Percentiles rank a stretch among this genome's conserved stretches.
phyloP scores from a whole-genome alignment of 2,113 vertebrate species.

The Leucopsar rothschildi region DNA sequence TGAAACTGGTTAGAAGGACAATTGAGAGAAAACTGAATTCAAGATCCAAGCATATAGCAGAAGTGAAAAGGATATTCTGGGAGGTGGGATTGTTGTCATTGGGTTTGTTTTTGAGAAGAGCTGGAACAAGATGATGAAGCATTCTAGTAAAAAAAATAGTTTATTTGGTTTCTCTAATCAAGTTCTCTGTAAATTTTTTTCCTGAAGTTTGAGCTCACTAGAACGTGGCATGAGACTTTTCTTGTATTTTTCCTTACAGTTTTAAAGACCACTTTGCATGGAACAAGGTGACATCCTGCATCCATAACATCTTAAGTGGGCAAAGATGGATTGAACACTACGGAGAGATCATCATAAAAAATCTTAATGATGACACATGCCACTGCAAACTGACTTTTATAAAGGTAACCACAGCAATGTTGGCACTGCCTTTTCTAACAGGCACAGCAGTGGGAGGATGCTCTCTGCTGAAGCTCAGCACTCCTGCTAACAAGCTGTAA shows the following conservation, averaged over 20 bases:
- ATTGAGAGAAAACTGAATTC: background rate
- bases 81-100: background rate
- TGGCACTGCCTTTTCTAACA: background rate
- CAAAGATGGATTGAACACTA: conserved; percentile 99
- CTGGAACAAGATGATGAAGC: background rate
- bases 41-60: background rate
- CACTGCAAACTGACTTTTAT: conserved; percentile 95
- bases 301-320: conserved; percentile 97
- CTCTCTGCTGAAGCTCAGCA: background rate
- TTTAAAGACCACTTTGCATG: conserved; percentile 93
- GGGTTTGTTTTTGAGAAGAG: background rate
- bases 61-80: background rate
- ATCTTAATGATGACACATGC: conserved; percentile 82
- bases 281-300: conserved; percentile 98
- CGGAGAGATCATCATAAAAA: conserved; percentile 92
- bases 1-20: background rate
- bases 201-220: background rate
- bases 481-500: background rate
- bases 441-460: background rate
- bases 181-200: background rate
- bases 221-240: background rate
- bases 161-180: background rate
- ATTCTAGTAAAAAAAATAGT: background rate
- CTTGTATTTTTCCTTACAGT: conserved; percentile 32
- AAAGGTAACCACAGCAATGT: conserved; percentile 78